Evolutionary conservation across 2,888 invertebrate species (phyloP), one percentile per base, ranked within the genome.

Genomic region (Mythimna loreyi): DNA sequence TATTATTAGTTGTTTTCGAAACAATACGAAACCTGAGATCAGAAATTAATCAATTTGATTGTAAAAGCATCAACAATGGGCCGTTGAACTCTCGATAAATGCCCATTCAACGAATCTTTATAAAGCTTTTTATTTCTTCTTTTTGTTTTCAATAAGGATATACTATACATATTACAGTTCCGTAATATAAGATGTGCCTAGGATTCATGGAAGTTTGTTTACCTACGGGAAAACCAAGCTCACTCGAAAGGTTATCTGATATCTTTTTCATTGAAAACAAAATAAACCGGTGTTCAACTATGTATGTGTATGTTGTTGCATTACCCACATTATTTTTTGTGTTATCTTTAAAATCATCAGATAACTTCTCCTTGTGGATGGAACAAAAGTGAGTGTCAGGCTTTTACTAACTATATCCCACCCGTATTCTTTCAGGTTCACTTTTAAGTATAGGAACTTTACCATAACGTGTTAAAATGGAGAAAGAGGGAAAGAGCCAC

Each of bases 141-240:
- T 28, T 16, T 23, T 47, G n/a, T 1, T 25, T 43, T 4, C 4
- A 47, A 30, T 49, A 63, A 64, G 68, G 53, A 68, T 68, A 55
- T 57, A 40, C 49, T 45, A 28, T 11, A 21, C 43, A 19, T 45
- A 16, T 2, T 2, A 6, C 0, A 49, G 21, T 49, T 60, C 59
- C 47, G 50, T 23, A 4, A 68, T n/a, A 28, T 1, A 43, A 63
- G 43, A 63, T 30, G 30, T 61, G 47, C 16, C 55, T 63, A 64
- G 75, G 59, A 68, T 79, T 59, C 40, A 58, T 58, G 16, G 30
- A 58, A 36, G 9, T 47, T 45, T 47, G 47, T 50, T 40, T 33
- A 25, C 57, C 30, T 33, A 21, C 49, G 80, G 82, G 58, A 78
- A 82, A 80, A 71, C 80, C 82, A 49, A 25, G 60, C 8, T 43